These are phyloP conservation scores for Tenualosa ilisha DNA, from an alignment of 2,797 vertebrate species.

Conservation along the genomic window DNA sequence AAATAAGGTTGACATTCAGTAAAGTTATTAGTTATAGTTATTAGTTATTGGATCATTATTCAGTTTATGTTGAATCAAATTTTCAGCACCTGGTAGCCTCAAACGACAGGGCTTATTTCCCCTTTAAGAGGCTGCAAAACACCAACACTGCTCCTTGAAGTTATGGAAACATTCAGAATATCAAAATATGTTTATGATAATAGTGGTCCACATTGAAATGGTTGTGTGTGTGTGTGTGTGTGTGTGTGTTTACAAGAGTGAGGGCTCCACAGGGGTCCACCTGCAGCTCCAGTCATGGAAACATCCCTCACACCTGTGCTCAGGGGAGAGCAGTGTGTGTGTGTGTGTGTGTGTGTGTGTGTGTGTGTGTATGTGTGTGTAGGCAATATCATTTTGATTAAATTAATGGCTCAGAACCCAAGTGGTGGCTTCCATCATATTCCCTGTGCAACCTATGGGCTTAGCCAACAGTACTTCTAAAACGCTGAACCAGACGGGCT, in stretches of 20 bases:
- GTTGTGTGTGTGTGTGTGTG: conserved; percentile 28
- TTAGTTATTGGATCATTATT: too few species aligned
- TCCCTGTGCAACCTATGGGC: neutral
- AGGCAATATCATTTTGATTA: conserved; percentile 56
- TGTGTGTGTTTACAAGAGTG: neutral
- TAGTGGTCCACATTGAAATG: neutral
- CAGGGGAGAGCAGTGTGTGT: neutral
- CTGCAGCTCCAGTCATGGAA: neutral
- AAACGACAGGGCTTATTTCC: too few species aligned
- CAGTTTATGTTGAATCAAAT: too few species aligned
- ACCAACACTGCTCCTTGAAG: neutral
- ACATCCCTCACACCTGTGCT: neutral
- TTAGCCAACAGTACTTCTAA: neutral
- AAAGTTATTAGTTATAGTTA: too few species aligned
- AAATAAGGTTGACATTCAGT: too few species aligned
- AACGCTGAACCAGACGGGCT: neutral
- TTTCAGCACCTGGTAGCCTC: too few species aligned
- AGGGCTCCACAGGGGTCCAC: neutral
- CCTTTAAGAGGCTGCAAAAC: neutral
- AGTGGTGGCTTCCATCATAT: neutral
- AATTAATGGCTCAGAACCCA: neutral
- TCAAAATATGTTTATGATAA: too few species aligned
- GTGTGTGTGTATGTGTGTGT: conserved; percentile 36
- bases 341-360: neutral
- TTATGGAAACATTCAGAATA: too few species aligned